Evolutionary conservation across 2,888 invertebrate species (phyloP).

Genomic region (Lithophane socia): DNA sequence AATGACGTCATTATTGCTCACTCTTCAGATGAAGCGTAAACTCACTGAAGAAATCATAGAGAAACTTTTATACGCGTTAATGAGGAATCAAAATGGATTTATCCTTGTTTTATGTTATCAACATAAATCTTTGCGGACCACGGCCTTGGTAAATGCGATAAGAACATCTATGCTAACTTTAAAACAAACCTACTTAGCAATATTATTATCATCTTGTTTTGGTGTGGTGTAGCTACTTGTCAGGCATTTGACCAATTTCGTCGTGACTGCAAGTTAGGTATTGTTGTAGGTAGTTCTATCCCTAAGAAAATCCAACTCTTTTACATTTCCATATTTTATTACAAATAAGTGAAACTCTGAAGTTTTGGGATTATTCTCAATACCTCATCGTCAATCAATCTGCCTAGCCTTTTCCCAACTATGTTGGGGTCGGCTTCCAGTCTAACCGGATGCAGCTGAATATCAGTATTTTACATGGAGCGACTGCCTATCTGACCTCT

Average conservation of each 20-base stretch:
- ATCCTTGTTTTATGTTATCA: conserved; percentile 13
- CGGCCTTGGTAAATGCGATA: background rate
- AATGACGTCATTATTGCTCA: conserved; percentile 59
- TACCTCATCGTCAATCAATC: background rate
- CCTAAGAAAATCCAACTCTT: background rate
- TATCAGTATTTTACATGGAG: too few species aligned
- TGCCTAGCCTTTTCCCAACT: too few species aligned
- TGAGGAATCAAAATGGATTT: conserved; percentile 33
- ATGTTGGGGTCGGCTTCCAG: too few species aligned
- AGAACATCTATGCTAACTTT: too few species aligned
- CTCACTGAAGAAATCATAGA: conserved; percentile 43
- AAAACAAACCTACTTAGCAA: too few species aligned
- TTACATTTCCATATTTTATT: background rate
- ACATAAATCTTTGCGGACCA: background rate
- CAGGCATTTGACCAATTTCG: background rate
- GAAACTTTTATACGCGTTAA: conserved; percentile 22
- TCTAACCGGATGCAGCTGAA: too few species aligned
- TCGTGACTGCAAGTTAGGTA: background rate
- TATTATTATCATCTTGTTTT: too few species aligned
- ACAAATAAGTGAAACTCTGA: background rate
- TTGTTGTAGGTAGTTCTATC: background rate
- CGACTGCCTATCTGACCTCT: too few species aligned
- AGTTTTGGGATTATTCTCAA: background rate
- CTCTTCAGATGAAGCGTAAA: conserved; percentile 49
- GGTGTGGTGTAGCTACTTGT: background rate